Evolutionary conservation across 1,140 invertebrate species (phyloP).

Genomic region (Epicauta chinensis): DNA sequence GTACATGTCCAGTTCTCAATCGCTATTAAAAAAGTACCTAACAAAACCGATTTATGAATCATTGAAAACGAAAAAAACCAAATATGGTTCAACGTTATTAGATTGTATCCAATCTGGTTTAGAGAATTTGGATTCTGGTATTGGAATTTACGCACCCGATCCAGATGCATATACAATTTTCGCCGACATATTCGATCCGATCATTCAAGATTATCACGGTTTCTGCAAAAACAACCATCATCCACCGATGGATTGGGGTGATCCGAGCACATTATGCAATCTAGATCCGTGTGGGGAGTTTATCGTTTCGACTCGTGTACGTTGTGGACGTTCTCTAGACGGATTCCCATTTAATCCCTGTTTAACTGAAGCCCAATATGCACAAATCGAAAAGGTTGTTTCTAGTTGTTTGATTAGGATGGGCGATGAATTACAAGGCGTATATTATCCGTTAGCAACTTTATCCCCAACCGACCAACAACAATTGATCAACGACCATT

Average conservation of each 20-base stretch:
- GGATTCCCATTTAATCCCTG: slow-evolving; percentile 74
- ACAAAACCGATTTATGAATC: slow-evolving; percentile 57
- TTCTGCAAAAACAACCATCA: slow-evolving; percentile 58
- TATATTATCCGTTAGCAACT: slow-evolving; percentile 61
- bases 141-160: slow-evolving; percentile 70
- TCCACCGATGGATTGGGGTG: slow-evolving; percentile 62
- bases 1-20: slow-evolving; percentile 53
- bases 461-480: slow-evolving; percentile 63
- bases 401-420: slow-evolving; percentile 15
- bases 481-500: slow-evolving; percentile 69
- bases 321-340: slow-evolving; percentile 61
- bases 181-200: slow-evolving; percentile 63
- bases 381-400: slow-evolving; percentile 49
- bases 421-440: slow-evolving; percentile 34
- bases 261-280: slow-evolving; percentile 58
- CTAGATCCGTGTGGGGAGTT: slow-evolving; percentile 64
- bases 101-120: slow-evolving; percentile 59
- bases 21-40: slow-evolving; percentile 68
- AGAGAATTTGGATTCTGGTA: slow-evolving; percentile 51
- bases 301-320: slow-evolving; percentile 68
- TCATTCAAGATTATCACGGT: slow-evolving; percentile 73
- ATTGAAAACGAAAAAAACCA: slow-evolving; percentile 55
- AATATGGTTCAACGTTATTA: slow-evolving; percentile 52
- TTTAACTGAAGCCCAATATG: slow-evolving; percentile 60
- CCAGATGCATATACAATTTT: slow-evolving; percentile 64